phyloP scores from a whole-genome alignment of 2,113 vertebrate species.

The Aplodontia rufa region DNA sequence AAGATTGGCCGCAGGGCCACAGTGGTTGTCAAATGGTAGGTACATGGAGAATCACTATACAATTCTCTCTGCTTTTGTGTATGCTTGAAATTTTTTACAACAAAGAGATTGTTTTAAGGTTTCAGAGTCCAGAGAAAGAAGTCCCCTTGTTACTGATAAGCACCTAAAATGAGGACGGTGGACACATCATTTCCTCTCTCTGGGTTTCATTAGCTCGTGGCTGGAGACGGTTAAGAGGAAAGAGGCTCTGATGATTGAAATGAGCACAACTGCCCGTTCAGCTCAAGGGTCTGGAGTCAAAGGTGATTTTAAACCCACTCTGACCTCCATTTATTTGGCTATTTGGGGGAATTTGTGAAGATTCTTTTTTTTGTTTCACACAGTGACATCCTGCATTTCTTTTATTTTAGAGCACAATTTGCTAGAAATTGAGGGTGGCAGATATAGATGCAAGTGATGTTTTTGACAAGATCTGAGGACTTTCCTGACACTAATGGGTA shows the following conservation, averaged over 20 bases:
- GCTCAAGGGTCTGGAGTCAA: background rate
- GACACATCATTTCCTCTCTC: background rate
- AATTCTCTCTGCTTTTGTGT: background rate
- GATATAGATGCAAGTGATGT: background rate
- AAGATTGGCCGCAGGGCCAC: background rate
- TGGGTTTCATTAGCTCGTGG: background rate
- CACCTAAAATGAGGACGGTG: background rate
- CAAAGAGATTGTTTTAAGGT: background rate
- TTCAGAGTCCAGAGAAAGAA: background rate
- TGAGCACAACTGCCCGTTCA: background rate
- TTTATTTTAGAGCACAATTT: constrained; percentile 8
- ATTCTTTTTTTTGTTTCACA: constrained; percentile 23
- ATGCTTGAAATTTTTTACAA: background rate
- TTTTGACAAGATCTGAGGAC: background rate
- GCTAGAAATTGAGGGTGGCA: background rate
- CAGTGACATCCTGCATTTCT: background rate
- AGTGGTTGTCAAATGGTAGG: background rate
- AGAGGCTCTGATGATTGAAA: background rate
- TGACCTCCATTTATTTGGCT: background rate
- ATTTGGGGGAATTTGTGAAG: background rate
- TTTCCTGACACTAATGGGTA: background rate
- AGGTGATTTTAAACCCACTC: background rate
- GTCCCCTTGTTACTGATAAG: background rate
- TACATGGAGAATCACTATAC: background rate
- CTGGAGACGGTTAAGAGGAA: background rate